phyloP scores from a whole-genome alignment of 1,140 invertebrate genomes.

The Sesamia nonagrioides region DNA sequence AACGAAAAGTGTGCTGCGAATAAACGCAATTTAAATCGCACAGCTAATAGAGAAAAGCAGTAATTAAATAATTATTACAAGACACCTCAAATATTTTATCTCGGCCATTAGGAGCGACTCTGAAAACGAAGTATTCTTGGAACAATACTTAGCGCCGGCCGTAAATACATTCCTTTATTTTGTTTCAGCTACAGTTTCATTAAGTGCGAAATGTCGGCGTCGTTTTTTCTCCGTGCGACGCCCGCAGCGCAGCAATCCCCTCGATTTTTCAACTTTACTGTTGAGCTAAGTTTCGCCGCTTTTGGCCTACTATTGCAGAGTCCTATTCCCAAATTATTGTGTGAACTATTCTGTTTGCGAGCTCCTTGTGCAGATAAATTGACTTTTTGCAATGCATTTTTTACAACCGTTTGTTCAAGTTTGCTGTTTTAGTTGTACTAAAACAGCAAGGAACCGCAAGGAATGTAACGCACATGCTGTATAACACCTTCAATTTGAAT shows the following conservation, averaged over 20 bases:
- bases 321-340: slow-evolving; percentile 76
- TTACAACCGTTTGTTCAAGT: slow-evolving; percentile 6
- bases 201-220: slow-evolving; percentile 83
- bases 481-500: not conserved
- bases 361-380: slow-evolving; percentile 32
- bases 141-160: slow-evolving; percentile 74
- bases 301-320: slow-evolving; percentile 60
- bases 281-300: slow-evolving; percentile 75
- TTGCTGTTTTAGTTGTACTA: slow-evolving; percentile 25
- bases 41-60: slow-evolving; percentile 29
- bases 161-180: slow-evolving; percentile 82
- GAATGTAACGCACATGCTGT: slow-evolving; percentile 6
- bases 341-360: slow-evolving; percentile 51
- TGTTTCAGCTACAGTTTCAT: slow-evolving; percentile 84
- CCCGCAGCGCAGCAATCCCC: slow-evolving; percentile 75
- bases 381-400: slow-evolving; percentile 28
- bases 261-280: slow-evolving; percentile 84
- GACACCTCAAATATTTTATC: slow-evolving; percentile 69
- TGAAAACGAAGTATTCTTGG: slow-evolving; percentile 66
- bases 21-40: not conserved
- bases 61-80: slow-evolving; percentile 37
- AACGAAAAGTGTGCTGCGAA: not conserved
- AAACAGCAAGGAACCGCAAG: slow-evolving; percentile 25
- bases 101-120: slow-evolving; percentile 66
- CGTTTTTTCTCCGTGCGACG: slow-evolving; percentile 81